Percentiles rank a stretch among this genome's conserved stretches.
Conservation (phyloP, 1,140 invertebrate genomes). For the Drosophila mauritiana region DNA sequence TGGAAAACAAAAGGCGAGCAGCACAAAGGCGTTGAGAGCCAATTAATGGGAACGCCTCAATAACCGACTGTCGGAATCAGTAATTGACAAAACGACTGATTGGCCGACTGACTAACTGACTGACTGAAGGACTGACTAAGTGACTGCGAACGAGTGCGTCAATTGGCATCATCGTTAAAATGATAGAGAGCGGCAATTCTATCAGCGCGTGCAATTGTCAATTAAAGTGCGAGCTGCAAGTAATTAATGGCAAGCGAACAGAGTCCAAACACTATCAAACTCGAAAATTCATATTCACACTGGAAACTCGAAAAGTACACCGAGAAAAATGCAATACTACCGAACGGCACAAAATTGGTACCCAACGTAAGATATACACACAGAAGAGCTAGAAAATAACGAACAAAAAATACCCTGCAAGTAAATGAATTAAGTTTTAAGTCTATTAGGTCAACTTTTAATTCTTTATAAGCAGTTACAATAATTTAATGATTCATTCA, state of each 20-base stretch:
- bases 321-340: neutral
- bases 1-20: constrained; percentile 46
- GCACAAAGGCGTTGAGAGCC: constrained; percentile 37
- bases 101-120: constrained; percentile 10
- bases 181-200: constrained; percentile 33
- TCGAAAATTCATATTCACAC: neutral
- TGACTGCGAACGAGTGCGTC: constrained; percentile 18
- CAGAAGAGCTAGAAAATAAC: too few species aligned
- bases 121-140: constrained; percentile 1
- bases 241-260: constrained; percentile 39
- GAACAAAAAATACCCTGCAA: too few species aligned
- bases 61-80: constrained; percentile 36
- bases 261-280: constrained; percentile 25
- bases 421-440: too few species aligned
- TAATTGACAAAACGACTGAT: constrained; percentile 15
- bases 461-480: neutral
- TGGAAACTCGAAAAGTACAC: constrained; percentile 1
- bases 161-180: constrained; percentile 33
- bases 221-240: constrained; percentile 41
- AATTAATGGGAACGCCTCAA: constrained; percentile 37
- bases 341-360: too few species aligned
- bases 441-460: too few species aligned
- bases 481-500: neutral
- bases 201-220: constrained; percentile 40
- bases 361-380: neutral